Evolutionary conservation across 2,113 vertebrate genomes (phyloP).

Genomic region (Oryzias celebensis): DNA sequence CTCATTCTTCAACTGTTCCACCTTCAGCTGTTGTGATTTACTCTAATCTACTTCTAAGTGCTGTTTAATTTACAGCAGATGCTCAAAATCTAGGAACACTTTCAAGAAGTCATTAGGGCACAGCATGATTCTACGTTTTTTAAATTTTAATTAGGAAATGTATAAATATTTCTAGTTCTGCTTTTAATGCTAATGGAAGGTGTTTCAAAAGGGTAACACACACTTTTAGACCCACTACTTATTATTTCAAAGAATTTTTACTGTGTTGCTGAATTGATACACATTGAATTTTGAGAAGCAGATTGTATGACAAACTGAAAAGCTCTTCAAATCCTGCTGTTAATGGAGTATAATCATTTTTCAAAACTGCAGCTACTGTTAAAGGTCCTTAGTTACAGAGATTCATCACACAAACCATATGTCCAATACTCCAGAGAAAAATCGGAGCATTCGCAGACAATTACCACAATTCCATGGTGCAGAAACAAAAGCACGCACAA

Average conservation of each 20-base stretch:
- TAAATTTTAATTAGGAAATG: too few species aligned
- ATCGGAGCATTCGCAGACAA: background rate
- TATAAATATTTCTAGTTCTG: too few species aligned
- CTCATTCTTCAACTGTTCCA: background rate
- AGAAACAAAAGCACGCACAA: background rate
- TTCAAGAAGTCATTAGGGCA: background rate
- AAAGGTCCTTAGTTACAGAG: background rate
- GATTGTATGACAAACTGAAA: too few species aligned
- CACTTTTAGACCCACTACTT: too few species aligned
- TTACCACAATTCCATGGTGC: background rate
- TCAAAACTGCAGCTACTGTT: too few species aligned
- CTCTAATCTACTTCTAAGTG: constrained; percentile 4
- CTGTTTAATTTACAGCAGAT: constrained; percentile 6
- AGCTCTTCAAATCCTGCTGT: too few species aligned
- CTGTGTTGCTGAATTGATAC: too few species aligned
- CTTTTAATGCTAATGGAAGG: too few species aligned
- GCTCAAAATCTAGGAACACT: background rate
- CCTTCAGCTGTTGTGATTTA: constrained; percentile 1
- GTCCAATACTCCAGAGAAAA: background rate
- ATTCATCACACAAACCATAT: background rate
- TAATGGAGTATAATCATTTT: too few species aligned
- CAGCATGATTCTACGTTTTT: background rate
- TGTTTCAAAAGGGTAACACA: too few species aligned
- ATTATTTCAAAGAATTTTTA: too few species aligned
- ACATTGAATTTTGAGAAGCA: too few species aligned